phyloP scores from a whole-genome alignment of 1,140 invertebrate species.

The Rhyzopertha dominica region DNA sequence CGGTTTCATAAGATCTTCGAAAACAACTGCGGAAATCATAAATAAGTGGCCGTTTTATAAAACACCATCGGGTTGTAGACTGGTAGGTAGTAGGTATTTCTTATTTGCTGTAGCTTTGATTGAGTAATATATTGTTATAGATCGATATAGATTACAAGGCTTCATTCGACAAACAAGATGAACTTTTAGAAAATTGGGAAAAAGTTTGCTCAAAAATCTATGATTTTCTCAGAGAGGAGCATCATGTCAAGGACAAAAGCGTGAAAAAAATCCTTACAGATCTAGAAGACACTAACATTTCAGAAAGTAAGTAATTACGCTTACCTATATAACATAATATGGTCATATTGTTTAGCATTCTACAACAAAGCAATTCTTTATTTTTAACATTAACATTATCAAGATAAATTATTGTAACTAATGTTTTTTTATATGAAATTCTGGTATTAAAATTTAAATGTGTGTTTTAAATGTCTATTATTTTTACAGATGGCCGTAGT shows the following conservation, averaged over 20 bases:
- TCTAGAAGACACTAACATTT: too few relatives aligned
- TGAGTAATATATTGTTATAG: not conserved
- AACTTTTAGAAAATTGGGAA: slow-evolving; percentile 11
- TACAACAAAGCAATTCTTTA: not conserved
- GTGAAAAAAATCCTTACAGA: not conserved
- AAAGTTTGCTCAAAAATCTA: slow-evolving; percentile 2
- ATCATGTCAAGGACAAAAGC: slow-evolving; percentile 1
- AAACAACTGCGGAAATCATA: slow-evolving; percentile 3
- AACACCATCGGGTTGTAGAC: slow-evolving; percentile 4
- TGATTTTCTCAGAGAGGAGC: slow-evolving; percentile 3
- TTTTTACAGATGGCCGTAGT: slow-evolving; percentile 10
- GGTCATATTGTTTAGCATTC: not conserved
- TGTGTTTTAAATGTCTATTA: not conserved
- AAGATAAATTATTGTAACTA: slow-evolving; percentile 2
- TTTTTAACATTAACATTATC: not conserved
- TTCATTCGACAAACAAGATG: slow-evolving; percentile 3
- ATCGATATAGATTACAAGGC: slow-evolving; percentile 11
- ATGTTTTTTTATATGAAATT: not conserved
- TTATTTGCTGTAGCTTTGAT: not conserved
- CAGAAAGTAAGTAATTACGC: too few relatives aligned
- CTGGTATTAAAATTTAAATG: not conserved
- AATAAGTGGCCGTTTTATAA: slow-evolving; percentile 14
- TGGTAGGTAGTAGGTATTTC: slow-evolving; percentile 4
- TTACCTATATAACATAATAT: slow-evolving; percentile 6
- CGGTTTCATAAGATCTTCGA: not conserved